phyloP scores from a whole-genome alignment of 2,797 vertebrate species.

The Peromyscus attwateri region DNA sequence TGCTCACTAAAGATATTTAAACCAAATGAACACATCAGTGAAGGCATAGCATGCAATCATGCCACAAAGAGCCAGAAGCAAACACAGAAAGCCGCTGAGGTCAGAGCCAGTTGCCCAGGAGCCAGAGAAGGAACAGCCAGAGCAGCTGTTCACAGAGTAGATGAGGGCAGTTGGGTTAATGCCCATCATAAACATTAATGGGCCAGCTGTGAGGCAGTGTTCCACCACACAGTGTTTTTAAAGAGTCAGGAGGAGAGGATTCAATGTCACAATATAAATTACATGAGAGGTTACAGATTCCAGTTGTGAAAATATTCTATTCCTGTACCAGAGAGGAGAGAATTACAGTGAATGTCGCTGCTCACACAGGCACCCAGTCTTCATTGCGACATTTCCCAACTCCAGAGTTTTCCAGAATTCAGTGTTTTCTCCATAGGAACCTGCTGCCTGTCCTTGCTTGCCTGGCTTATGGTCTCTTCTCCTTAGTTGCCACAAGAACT shows the following conservation, averaged over 20 bases:
- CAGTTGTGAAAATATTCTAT: conserved; percentile 32
- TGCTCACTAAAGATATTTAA: not conserved
- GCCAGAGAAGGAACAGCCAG: not conserved
- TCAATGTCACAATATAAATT: conserved; percentile 51
- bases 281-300: conserved; percentile 26
- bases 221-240: not conserved
- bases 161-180: conserved; percentile 43
- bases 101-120: not conserved
- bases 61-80: not conserved
- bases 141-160: conserved; percentile 39
- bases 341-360: not conserved
- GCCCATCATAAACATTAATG: conserved; percentile 38
- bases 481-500: not conserved
- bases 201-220: not conserved
- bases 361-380: not conserved
- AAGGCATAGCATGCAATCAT: not conserved
- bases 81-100: not conserved
- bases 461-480: not conserved
- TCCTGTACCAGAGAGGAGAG: not conserved
- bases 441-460: not conserved
- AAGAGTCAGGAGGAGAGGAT: not conserved
- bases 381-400: fast-evolving
- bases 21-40: not conserved
- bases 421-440: not conserved
- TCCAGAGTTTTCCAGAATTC: not conserved